Evolutionary conservation across 1,140 invertebrate genomes (phyloP).

Genomic region (Drosophila equinoxialis): DNA sequence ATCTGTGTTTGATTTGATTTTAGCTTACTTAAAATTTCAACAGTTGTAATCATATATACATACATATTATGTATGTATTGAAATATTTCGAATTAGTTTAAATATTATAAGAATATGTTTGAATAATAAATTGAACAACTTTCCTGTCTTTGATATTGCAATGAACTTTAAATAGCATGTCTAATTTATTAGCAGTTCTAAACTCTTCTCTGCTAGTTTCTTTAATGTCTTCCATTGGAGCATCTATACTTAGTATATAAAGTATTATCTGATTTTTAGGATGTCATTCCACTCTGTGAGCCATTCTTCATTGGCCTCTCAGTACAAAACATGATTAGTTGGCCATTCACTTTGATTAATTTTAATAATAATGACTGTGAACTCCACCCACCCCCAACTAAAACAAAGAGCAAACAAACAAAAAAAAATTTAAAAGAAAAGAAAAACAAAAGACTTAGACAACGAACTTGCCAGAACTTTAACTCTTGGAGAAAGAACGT

Average conservation of each 20-base stretch:
- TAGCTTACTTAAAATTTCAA: too few species aligned
- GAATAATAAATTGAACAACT: too few species aligned
- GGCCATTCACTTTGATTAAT: background rate
- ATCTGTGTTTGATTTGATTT: too few species aligned
- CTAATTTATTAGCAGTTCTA: too few species aligned
- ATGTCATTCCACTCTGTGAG: background rate
- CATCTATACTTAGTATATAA: too few species aligned
- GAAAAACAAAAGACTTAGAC: constrained; percentile 68
- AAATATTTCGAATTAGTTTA: too few species aligned
- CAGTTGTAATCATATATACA: too few species aligned
- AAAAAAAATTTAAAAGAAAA: constrained; percentile 26
- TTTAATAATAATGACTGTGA: constrained; percentile 7
- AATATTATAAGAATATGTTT: too few species aligned
- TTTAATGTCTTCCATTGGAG: background rate
- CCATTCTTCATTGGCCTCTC: background rate
- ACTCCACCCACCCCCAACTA: background rate
- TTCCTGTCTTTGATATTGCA: too few species aligned
- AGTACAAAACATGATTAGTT: background rate
- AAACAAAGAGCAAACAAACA: background rate
- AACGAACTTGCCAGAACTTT: constrained; percentile 63
- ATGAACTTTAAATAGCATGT: too few species aligned
- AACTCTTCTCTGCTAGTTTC: background rate
- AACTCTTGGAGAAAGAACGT: constrained; percentile 29
- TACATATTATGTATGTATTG: too few species aligned
- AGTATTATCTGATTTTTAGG: too few species aligned